Base-by-base conservation (phyloP, 2,888 invertebrate species). In the Brachypalpus laphriformis region DNA sequence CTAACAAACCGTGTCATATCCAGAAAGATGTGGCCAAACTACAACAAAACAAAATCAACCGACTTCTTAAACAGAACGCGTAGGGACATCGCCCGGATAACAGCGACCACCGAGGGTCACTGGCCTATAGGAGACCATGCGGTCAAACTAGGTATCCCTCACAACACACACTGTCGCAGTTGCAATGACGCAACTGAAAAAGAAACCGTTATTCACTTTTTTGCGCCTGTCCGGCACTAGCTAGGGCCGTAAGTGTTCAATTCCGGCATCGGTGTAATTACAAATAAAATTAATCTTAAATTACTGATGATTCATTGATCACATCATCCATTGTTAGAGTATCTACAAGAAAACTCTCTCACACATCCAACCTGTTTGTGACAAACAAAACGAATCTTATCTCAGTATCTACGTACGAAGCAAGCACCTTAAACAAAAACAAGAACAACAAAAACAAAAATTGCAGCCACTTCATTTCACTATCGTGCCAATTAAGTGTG, bases 401-500 rank as follows among this genome's bases (percentile, higher is more conserved):
- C 14, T 47, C 57, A n/a, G 37, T 34, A 51, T 6, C 31, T 14
- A 14, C 28, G 22, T 51, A 25, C 28, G n/a, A n/a, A 14, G 16
- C n/a, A 14, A n/a, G 40, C 25, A 11, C 65, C 11, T 34, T 4
- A 51, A 49, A 42, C 8, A 16, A 22, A 49, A 71, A 45, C n/a
- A n/a, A n/a, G n/a, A n/a, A n/a, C n/a, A n/a, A n/a, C n/a, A 8
- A 61, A 34, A 31, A 22, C 66, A 34, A 31, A 16, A 74, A 80
- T 40, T 57, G 63, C 56, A 71, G 5, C 20, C 47, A 70, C 56
- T 70, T 75, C 18, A 63, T 37, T 40, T 31, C 18, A 63, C 70
- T 70, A 42, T 63, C 28, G 81, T 75, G 81, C 70, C 75, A 82
- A 82, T 75, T 82, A 82, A 68, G 47, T 56, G 54, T 68, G 68